phyloP scores from a whole-genome alignment of 2,797 vertebrate species.

The Rhinoraja longicauda region DNA sequence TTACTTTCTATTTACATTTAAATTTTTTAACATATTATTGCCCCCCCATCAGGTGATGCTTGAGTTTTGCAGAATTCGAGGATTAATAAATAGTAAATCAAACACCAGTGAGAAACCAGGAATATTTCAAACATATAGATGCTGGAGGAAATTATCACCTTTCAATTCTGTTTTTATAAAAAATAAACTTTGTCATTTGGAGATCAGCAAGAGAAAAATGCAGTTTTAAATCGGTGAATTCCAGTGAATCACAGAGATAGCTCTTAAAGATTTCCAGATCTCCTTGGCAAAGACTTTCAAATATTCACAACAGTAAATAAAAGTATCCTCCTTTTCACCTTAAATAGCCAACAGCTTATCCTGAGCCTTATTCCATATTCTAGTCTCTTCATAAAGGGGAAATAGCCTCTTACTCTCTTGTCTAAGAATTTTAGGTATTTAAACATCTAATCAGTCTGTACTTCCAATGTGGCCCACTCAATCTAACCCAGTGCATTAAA shows the following conservation, averaged over 20 bases:
- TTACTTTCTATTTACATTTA: neutral
- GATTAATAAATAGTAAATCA: neutral
- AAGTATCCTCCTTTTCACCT: too few relatives aligned
- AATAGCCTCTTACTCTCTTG: too few relatives aligned
- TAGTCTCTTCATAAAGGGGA: too few relatives aligned
- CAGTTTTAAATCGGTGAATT: neutral
- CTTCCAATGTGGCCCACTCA: neutral
- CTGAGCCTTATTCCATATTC: too few relatives aligned
- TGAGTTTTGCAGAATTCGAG: neutral
- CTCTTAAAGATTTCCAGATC: neutral
- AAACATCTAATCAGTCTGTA: neutral
- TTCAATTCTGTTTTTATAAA: constrained; percentile 4
- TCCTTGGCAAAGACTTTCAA: too few relatives aligned
- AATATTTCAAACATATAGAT: neutral
- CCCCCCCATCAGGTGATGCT: neutral
- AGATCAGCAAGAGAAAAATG: neutral
- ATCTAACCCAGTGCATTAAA: neutral
- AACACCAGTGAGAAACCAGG: neutral
- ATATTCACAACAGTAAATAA: too few relatives aligned
- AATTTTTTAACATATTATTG: neutral
- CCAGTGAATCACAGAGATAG: neutral
- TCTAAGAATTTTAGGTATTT: neutral
- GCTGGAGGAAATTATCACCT: neutral
- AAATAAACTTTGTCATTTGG: neutral
- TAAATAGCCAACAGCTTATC: too few relatives aligned